Evolutionary conservation across 2,888 invertebrate species (phyloP), one percentile per base, ranked within the genome.

Genomic region (Acanthosoma haemorrhoidale): DNA sequence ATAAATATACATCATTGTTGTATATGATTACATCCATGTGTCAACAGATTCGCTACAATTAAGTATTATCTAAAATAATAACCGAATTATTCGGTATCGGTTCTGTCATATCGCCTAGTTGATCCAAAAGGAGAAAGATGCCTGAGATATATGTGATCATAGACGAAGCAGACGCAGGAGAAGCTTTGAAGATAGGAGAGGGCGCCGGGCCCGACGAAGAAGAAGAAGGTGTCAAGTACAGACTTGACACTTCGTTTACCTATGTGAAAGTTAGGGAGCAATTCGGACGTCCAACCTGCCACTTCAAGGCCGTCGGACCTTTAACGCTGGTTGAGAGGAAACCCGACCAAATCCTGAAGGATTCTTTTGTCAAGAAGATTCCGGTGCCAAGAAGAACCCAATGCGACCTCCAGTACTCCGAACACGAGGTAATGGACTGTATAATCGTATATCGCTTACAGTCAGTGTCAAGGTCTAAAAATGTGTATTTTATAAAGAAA

Each of bases 401-500:
- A 34, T 66, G 60, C 8, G 67, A 51, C 15, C 25, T 43, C 4
- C 18, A 29, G 0, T 38, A 32, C n/a, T 69, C 68, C 2, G 6
- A 9, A 13, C 71, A 71, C 29, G 68, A 69, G 31, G 71, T 71
- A 31, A 67, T n/a, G n/a, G n/a, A n/a, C n/a, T n/a, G n/a, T n/a
- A n/a, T n/a, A n/a, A n/a, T n/a, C n/a, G n/a, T n/a, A n/a, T n/a
- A n/a, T n/a, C n/a, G n/a, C n/a, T n/a, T n/a, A n/a, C n/a, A n/a
- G n/a, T n/a, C n/a, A n/a, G n/a, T n/a, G n/a, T n/a, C n/a, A n/a
- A n/a, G n/a, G n/a, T n/a, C n/a, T n/a, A n/a, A n/a, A n/a, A n/a
- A n/a, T n/a, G n/a, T n/a, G n/a, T n/a, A n/a, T n/a, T n/a, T n/a
- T n/a, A n/a, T n/a, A n/a, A n/a, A n/a, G n/a, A n/a, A n/a, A n/a